Base-by-base conservation (phyloP, 2,113 vertebrate genomes). In the Nestor notabilis region DNA sequence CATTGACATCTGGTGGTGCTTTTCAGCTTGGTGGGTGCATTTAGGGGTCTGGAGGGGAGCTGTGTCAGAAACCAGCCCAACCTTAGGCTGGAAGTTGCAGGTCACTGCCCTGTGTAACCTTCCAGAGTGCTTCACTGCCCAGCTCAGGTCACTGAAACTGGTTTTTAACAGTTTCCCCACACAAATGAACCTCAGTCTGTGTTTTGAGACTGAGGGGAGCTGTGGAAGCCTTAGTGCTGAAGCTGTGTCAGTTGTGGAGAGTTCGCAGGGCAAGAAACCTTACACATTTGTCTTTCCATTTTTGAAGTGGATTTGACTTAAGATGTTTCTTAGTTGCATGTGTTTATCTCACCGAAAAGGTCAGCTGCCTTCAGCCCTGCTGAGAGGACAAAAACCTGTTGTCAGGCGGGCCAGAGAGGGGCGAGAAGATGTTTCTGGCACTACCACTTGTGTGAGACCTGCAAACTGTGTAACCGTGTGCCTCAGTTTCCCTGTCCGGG, bases 401-500 rank as follows among this genome's bases (percentile, higher is more conserved):
- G 31, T 8, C 1, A 3, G 21, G 19, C 16, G 37, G 35, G 68
- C 76, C 4, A 2, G 64, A 64, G 39, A 8, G 29, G 19, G 10
- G 3, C 0, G 5, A 78, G 53, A 58, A 17, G 72, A 6, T 46
- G 41, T 23, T 91, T 66, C 29, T 90, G 69, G 76, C 86, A 10
- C 53, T 23, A 6, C 37, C 4, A 1, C 37, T 72, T 19, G 24
- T 31, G 64, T 35, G 83, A 71, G 49, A 24, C 15, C 71, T 53
- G 80, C 63, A 17, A 25, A 49, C 72, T 68, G n/a, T 72, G 63
- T 83, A n/a, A 64, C n/a, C 61, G 0, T 1, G 95, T 96, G 94
- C 95, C 96, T 97, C 95, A 21, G 74, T 82, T 91, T 93, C 83
- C 91, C 93, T 85, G 33, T 20, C 47, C 2, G 19, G 89, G 87